phyloP scores from a whole-genome alignment of 2,797 vertebrate species.

The Epinephelus awoara region DNA sequence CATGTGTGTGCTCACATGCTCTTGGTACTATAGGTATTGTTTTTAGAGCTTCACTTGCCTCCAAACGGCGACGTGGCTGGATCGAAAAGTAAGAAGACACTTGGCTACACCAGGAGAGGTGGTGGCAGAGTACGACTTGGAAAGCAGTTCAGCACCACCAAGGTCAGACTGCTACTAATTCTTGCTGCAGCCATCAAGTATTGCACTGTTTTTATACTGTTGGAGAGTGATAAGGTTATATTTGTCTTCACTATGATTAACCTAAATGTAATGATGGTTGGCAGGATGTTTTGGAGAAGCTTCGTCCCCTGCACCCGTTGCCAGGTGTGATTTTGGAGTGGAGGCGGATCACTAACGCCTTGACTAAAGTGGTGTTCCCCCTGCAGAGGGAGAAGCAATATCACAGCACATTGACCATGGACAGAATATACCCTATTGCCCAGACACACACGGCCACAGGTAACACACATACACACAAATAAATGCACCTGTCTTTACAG shows the following conservation, averaged over 20 bases:
- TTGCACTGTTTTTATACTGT: not conserved
- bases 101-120: constrained; percentile 91
- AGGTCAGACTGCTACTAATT: constrained; percentile 82
- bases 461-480: constrained; percentile 60
- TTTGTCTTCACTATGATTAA: not conserved
- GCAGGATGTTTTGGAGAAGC: constrained; percentile 95
- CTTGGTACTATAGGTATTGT: constrained; percentile 86
- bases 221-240: no score
- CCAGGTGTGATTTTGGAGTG: constrained; percentile 97
- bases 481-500: not conserved
- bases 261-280: constrained; percentile 19
- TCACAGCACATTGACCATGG: constrained; percentile 91
- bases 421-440: constrained; percentile 92
- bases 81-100: constrained; percentile 91
- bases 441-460: constrained; percentile 97
- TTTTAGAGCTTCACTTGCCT: constrained; percentile 95
- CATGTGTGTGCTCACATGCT: not conserved
- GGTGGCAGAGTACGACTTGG: constrained; percentile 83
- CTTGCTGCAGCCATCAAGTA: not conserved
- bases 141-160: constrained; percentile 95
- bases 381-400: constrained; percentile 92
- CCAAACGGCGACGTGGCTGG: constrained; percentile 89
- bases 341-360: constrained; percentile 95
- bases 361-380: constrained; percentile 97
- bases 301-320: constrained; percentile 91